Conservation (phyloP, 2,888 invertebrate species). For the Tetragnatha montana region DNA sequence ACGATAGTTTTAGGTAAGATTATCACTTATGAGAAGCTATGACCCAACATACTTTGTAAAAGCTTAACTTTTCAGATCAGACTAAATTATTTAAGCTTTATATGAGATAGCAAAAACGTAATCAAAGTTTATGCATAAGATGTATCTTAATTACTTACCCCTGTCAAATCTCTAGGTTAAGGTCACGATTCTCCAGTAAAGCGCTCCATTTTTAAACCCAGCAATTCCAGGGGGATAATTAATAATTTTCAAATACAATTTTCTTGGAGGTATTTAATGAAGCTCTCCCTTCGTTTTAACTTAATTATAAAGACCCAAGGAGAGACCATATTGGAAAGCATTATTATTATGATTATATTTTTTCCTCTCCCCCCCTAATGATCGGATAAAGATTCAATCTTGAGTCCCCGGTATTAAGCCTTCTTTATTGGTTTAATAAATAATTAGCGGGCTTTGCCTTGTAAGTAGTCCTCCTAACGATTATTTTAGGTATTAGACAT, state of each 20-base stretch:
- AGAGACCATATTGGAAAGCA: constrained; percentile 16
- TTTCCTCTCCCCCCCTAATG: background rate
- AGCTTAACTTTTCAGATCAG: too few relatives aligned
- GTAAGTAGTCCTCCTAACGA: constrained; percentile 36
- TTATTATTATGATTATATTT: constrained; percentile 7
- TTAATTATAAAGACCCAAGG: background rate
- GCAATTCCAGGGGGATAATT: constrained; percentile 4
- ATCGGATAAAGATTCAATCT: constrained; percentile 14
- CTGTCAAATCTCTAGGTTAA: too few relatives aligned
- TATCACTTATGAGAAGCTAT: too few relatives aligned
- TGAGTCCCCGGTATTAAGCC: constrained; percentile 28
- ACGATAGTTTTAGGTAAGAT: too few relatives aligned
- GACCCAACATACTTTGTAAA: too few relatives aligned
- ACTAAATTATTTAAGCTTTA: too few relatives aligned
- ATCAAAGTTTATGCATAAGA: too few relatives aligned
- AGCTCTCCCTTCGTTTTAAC: background rate
- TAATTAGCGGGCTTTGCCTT: constrained; percentile 39
- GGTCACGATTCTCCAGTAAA: too few relatives aligned
- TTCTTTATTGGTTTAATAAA: constrained; percentile 48
- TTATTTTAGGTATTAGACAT: constrained; percentile 48
- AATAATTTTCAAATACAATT: constrained; percentile 16
- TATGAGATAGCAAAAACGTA: too few relatives aligned
- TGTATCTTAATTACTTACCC: too few relatives aligned
- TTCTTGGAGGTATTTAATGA: constrained; percentile 2
- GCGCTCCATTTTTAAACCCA: background rate